phyloP scores from a whole-genome alignment of 2,113 vertebrate species.

The Hipposideros armiger region DNA sequence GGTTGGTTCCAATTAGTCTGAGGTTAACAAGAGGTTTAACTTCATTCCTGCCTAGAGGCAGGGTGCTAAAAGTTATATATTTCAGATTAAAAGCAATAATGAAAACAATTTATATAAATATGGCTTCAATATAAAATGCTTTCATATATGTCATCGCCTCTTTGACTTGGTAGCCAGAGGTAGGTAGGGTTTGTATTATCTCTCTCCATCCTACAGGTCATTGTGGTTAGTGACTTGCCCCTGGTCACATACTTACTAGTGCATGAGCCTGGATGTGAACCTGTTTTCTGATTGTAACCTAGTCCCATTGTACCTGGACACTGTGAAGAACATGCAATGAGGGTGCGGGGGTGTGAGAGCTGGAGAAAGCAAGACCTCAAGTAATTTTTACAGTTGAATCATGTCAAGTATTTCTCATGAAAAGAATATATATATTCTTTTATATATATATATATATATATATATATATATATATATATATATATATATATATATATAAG shows the following conservation, averaged over 20 bases:
- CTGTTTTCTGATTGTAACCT: background rate
- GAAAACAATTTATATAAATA: constrained; percentile 35
- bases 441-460: too few species aligned
- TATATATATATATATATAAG: background rate
- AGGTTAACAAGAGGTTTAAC: constrained; percentile 64
- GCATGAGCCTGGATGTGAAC: background rate
- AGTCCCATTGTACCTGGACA: background rate
- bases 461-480: background rate
- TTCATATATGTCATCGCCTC: background rate
- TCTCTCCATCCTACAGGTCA: background rate
- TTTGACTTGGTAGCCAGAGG: background rate
- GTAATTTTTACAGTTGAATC: background rate
- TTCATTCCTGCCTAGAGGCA: constrained; percentile 54
- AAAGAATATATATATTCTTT: too few species aligned
- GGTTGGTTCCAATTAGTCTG: constrained; percentile 63
- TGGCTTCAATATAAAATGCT: background rate
- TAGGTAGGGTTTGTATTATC: background rate
- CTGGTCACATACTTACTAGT: background rate
- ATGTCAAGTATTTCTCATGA: background rate
- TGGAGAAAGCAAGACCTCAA: background rate
- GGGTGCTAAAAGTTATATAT: constrained; percentile 65
- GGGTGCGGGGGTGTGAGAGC: background rate
- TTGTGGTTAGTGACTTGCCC: background rate
- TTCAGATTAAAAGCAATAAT: constrained; percentile 57
- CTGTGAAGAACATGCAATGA: background rate